phyloP scores from a whole-genome alignment of 2,113 vertebrate species.

The Natator depressus region DNA sequence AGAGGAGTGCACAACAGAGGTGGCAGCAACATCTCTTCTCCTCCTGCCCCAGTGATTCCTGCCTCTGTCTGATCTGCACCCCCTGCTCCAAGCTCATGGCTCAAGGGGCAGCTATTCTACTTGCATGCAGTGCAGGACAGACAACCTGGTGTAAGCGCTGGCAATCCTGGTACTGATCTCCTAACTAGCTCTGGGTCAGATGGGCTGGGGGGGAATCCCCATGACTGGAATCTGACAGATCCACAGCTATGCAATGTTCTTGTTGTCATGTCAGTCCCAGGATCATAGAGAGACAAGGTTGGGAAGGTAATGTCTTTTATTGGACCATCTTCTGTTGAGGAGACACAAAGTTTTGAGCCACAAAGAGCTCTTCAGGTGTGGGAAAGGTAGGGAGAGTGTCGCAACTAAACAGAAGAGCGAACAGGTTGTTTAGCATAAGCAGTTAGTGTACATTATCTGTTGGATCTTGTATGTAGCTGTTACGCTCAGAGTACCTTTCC shows the following conservation, averaged over 20 bases:
- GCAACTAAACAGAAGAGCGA: not conserved
- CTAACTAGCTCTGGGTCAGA: not conserved
- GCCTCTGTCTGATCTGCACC: not conserved
- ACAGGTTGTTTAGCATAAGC: too few relatives aligned
- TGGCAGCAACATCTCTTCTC: not conserved
- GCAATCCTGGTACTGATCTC: not conserved
- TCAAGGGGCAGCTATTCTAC: not conserved
- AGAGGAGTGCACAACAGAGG: not conserved
- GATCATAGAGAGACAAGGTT: not conserved
- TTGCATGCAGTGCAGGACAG: not conserved
- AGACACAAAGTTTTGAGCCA: not conserved
- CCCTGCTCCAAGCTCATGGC: not conserved
- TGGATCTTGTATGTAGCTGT: not conserved
- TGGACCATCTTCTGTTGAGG: not conserved
- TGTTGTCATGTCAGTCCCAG: not conserved
- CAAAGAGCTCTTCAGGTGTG: not conserved
- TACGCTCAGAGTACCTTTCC: not conserved
- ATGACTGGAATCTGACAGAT: not conserved
- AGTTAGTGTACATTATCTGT: too few relatives aligned
- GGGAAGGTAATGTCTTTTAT: not conserved
- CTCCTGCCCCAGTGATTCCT: not conserved
- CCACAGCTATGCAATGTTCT: not conserved
- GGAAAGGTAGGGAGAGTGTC: not conserved
- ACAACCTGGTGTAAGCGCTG: not conserved
- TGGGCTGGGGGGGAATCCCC: not conserved